phyloP scores from a whole-genome alignment of 2,797 vertebrate genomes.

The Tauraco hartlaubi region DNA sequence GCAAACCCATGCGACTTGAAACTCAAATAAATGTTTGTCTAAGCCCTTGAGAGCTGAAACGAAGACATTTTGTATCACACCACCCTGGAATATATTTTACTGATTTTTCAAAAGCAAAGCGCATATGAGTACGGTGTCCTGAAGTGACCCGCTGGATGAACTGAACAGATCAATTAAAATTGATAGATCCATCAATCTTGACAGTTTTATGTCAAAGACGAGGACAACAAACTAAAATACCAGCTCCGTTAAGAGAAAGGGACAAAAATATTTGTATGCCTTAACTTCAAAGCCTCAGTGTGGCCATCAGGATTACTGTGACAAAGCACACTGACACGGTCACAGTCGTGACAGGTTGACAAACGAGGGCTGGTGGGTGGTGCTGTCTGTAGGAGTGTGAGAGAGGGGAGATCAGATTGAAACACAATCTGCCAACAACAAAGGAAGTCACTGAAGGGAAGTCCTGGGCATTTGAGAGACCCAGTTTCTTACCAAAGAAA shows the following conservation, averaged over 20 bases:
- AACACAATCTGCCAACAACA: constrained; percentile 64
- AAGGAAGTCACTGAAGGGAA: constrained; percentile 54
- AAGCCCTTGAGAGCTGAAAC: not conserved
- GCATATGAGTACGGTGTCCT: not conserved
- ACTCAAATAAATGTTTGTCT: constrained; percentile 52
- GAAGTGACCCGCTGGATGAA: not conserved
- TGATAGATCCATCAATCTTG: constrained; percentile 14
- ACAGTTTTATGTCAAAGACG: not conserved
- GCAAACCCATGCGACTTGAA: not conserved
- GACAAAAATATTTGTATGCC: constrained; percentile 36
- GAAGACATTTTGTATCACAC: not conserved
- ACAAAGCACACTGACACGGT: constrained; percentile 37
- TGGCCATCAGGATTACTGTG: constrained; percentile 9
- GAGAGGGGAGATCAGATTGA: constrained; percentile 59
- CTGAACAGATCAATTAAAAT: not conserved
- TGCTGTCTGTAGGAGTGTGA: constrained; percentile 35
- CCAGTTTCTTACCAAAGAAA: constrained; percentile 31
- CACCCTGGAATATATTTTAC: not conserved
- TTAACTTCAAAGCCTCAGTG: constrained; percentile 56
- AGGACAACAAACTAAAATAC: not conserved
- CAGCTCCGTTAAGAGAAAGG: not conserved
- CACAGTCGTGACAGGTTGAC: constrained; percentile 49
- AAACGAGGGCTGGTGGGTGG: constrained; percentile 44
- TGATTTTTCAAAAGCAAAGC: not conserved
- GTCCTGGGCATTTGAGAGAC: constrained; percentile 24